Conservation (phyloP, 1,140 invertebrate genomes). For the Aphaenogaster floridana region DNA sequence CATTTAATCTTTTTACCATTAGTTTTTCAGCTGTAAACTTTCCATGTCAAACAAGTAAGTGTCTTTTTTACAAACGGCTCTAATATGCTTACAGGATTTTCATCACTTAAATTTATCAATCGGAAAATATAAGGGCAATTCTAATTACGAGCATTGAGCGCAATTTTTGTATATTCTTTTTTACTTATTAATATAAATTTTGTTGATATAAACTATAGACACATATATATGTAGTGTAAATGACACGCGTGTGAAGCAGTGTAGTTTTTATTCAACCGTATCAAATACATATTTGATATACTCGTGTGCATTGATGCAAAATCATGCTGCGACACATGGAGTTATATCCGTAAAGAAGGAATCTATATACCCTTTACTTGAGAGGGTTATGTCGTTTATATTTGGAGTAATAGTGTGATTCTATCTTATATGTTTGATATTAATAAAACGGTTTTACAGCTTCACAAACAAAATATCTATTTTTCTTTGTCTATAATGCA, state of each 20-base stretch:
- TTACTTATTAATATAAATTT: background rate
- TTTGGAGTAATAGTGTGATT: background rate
- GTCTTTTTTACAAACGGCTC: background rate
- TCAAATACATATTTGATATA: slow-evolving; percentile 15
- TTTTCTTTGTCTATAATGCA: slow-evolving; percentile 6
- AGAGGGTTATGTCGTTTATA: background rate
- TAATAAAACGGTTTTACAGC: slow-evolving; percentile 20
- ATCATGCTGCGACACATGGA: background rate
- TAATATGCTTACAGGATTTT: slow-evolving; percentile 11
- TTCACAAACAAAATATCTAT: slow-evolving; percentile 8
- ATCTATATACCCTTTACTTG: slow-evolving; percentile 3
- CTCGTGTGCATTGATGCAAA: background rate
- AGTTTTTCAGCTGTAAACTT: slow-evolving; percentile 7
- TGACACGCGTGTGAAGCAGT: background rate
- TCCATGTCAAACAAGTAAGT: background rate
- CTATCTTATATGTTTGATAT: background rate
- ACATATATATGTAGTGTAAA: background rate
- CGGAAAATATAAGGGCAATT: background rate
- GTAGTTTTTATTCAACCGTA: slow-evolving; percentile 16
- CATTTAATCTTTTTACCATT: background rate
- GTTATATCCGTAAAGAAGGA: background rate
- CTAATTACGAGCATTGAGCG: background rate
- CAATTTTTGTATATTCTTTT: background rate
- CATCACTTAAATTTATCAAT: background rate
- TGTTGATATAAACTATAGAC: slow-evolving; percentile 15